Evolutionary conservation across 1,140 invertebrate species (phyloP).

Genomic region (Adelges cooleyi): DNA sequence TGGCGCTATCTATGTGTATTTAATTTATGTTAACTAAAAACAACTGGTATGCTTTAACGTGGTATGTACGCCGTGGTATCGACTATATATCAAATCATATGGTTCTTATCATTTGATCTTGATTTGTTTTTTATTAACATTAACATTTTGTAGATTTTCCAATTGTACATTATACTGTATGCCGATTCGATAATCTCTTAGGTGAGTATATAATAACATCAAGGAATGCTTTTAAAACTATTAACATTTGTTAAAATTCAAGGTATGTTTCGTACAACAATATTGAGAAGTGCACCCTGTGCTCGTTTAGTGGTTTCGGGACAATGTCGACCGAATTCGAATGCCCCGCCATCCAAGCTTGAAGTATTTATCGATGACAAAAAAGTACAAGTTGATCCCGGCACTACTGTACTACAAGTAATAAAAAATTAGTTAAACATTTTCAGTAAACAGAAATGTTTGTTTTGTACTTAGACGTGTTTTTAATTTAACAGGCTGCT

Average conservation of each 20-base stretch:
- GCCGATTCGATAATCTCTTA: neutral
- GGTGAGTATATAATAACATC: too few species aligned
- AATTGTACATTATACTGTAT: neutral
- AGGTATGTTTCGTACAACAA: constrained; percentile 16
- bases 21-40: too few species aligned
- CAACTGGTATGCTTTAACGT: too few species aligned
- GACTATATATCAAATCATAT: constrained; percentile 14
- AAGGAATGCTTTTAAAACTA: too few species aligned
- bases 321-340: neutral
- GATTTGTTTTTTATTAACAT: constrained; percentile 6
- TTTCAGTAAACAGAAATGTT: neutral
- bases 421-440: constrained; percentile 11
- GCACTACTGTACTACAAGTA: constrained; percentile 94
- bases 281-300: neutral
- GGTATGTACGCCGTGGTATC: too few species aligned
- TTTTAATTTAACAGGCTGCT: constrained; percentile 60
- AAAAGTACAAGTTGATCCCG: constrained; percentile 83
- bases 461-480: neutral
- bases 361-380: constrained; percentile 98
- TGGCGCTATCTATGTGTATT: too few species aligned
- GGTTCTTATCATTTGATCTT: constrained; percentile 27
- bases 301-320: neutral
- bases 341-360: constrained; percentile 40
- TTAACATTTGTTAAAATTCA: neutral
- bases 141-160: neutral